Base-by-base conservation (phyloP, 1,140 invertebrate species). In the Drosophila hydei region DNA sequence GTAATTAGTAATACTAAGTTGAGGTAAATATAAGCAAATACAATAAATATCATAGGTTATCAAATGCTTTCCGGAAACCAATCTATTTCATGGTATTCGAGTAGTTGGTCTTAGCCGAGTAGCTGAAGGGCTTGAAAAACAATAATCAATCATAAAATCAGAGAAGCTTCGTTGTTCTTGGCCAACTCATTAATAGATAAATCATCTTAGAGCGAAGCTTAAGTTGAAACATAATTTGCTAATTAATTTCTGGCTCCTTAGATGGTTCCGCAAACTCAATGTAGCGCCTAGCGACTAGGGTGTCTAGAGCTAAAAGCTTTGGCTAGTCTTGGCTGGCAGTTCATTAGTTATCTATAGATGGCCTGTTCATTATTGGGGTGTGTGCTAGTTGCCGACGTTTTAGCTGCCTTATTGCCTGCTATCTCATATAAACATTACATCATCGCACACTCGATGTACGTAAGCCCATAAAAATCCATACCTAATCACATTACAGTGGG, bases 401-500 rank as follows among this genome's bases (percentile, higher is more conserved):
- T 33, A 33, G 27, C 40, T 45, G 70, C 40, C 75, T 67, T 47
- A 74, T 69, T 60, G 70, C 63, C 70, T 58, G 60, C 36, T 70
- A 70, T 55, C 45, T 45, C 65, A 56, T 73, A 59, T 71, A 59
- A 72, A 33, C 36, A 65, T 79, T 79, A 72, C 77, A 76, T 79
- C 77, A 79, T 72, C 67, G 42, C 27, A 63, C 47, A 50, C 50
- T 27, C 50, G 52, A 45, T 64, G 58, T 75, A 68, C 47, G 58
- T 62, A 47, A 52, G 56, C 40, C 77, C 67, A 76, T 67, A 79
- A 72, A 71, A 76, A 72, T 55, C 45, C 68, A 77, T 72, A 72
- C 73, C 72, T 73, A 80, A 80, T 80, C 77, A 77, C 77, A 79
- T 79, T 61, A 60, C 59, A 70, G 70, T 59, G 47, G 63, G 62